These are phyloP conservation scores for Helicolenus hilgendorfi DNA, from an alignment of 2,797 vertebrate genomes.

Conservation along the genomic window DNA sequence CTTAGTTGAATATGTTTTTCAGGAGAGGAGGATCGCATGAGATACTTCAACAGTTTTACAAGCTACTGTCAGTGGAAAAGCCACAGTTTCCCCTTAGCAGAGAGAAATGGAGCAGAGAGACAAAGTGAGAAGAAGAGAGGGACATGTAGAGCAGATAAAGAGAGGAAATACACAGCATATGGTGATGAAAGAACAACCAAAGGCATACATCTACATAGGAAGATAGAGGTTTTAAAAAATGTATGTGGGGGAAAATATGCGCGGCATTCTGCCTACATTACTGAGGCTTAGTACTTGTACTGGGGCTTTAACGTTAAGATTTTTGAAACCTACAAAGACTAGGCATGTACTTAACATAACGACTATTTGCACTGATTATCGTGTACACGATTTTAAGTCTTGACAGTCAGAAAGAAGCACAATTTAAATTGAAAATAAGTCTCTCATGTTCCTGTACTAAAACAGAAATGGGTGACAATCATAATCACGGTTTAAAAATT, in stretches of 20 bases:
- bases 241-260: background rate
- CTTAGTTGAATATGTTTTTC: background rate
- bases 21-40: constrained; percentile 9
- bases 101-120: constrained; percentile 22
- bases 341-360: background rate
- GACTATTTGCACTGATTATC: background rate
- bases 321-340: background rate
- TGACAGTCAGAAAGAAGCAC: background rate
- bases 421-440: background rate
- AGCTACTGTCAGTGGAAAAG: constrained; percentile 19
- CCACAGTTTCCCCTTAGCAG: constrained; percentile 14
- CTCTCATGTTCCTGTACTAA: background rate
- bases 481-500: background rate
- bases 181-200: constrained; percentile 17
- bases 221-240: constrained; percentile 17
- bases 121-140: background rate
- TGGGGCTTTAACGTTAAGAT: background rate
- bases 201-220: background rate
- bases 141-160: background rate
- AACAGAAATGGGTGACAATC: background rate
- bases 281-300: background rate
- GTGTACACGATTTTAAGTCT: background rate
- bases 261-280: background rate
- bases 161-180: constrained; percentile 12
- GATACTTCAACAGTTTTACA: constrained; percentile 52